Conservation (phyloP, 2,113 vertebrate genomes). For the Willisornis vidua region DNA sequence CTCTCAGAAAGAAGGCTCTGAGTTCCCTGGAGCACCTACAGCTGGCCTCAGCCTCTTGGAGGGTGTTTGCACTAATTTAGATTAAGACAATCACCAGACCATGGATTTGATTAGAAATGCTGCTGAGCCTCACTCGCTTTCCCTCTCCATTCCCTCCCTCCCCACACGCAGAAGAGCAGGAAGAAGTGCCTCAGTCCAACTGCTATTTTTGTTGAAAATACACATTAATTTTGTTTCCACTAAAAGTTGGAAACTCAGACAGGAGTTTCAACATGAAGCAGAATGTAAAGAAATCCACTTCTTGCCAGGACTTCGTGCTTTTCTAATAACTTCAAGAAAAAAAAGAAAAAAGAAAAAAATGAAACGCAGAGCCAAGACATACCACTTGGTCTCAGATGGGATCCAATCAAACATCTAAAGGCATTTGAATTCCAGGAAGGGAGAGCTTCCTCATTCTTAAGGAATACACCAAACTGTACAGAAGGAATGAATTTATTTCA, state of each 20-base stretch:
- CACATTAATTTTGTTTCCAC: neutral
- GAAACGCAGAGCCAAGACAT: slow-evolving; percentile 18
- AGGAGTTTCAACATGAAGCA: neutral
- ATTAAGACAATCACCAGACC: neutral
- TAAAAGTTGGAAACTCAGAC: neutral
- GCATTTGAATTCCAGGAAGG: slow-evolving; percentile 25
- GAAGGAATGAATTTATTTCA: slow-evolving; percentile 40
- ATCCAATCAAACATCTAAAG: slow-evolving; percentile 41
- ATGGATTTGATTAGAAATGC: neutral
- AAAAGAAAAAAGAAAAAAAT: neutral
- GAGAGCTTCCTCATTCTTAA: slow-evolving; percentile 46
- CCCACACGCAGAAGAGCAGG: neutral
- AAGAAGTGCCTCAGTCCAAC: neutral
- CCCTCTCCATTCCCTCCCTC: neutral
- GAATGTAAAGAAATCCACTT: neutral
- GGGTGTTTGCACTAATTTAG: neutral
- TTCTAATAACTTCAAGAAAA: slow-evolving; percentile 27
- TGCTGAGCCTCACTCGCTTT: neutral
- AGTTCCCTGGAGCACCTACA: neutral
- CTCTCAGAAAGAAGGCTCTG: neutral
- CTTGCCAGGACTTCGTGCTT: slow-evolving; percentile 18
- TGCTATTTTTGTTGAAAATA: neutral
- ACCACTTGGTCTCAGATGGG: neutral
- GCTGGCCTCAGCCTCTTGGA: neutral
- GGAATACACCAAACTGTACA: neutral